phyloP scores from a whole-genome alignment of 2,797 vertebrate species.

The Microcaecilia unicolor region DNA sequence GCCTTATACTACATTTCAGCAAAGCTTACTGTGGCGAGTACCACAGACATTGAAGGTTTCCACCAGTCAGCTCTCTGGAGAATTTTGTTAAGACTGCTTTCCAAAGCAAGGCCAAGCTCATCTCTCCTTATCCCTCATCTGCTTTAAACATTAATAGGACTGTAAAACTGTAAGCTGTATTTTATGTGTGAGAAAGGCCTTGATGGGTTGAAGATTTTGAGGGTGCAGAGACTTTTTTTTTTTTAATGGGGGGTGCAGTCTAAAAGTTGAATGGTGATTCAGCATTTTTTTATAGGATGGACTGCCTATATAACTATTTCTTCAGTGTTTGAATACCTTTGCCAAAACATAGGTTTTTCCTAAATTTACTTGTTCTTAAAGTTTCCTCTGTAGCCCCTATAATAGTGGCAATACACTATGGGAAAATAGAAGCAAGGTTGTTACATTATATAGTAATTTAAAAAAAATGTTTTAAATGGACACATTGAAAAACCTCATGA shows the following conservation, averaged over 20 bases:
- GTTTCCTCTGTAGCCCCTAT: conserved; percentile 19
- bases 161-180: conserved; percentile 47
- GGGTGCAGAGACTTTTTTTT: conserved; percentile 30
- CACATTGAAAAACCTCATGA: neutral
- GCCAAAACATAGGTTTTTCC: conserved; percentile 27
- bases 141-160: conserved; percentile 48
- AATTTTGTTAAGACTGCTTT: too few relatives aligned
- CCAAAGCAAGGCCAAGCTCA: too few relatives aligned
- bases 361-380: conserved; percentile 30
- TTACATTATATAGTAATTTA: too few relatives aligned
- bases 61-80: conserved; percentile 23
- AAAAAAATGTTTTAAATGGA: conserved; percentile 3
- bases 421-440: conserved; percentile 37
- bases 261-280: conserved; percentile 1
- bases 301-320: neutral
- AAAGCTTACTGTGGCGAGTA: neutral
- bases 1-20: neutral
- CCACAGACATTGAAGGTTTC: conserved; percentile 6
- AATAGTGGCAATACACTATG: conserved; percentile 26
- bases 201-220: conserved; percentile 36
- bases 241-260: too few relatives aligned
- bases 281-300: neutral
- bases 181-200: conserved; percentile 53
- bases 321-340: conserved; percentile 26
- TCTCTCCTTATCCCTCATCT: too few relatives aligned